Percentiles rank a stretch among this genome's conserved stretches.
phyloP scores from a whole-genome alignment of 1,140 invertebrate species.

The Leptinotarsa texana region DNA sequence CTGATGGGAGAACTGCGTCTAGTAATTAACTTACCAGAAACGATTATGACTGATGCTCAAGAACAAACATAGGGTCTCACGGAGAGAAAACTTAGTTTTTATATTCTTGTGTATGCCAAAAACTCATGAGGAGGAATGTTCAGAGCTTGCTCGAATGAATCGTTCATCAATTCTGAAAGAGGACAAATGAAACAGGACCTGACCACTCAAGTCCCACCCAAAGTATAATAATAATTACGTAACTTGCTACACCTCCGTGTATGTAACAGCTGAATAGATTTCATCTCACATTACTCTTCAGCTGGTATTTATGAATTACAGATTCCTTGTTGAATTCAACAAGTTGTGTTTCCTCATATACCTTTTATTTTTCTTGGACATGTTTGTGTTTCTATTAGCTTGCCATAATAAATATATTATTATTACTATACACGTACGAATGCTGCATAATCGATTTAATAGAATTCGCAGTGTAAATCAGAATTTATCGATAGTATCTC shows the following conservation, averaged over 20 bases:
- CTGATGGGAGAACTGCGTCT: no score
- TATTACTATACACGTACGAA: slow-evolving; percentile 12
- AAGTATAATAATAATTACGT: no score
- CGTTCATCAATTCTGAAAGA: no score
- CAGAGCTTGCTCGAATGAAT: no score
- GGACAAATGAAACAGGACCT: no score
- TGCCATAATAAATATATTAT: slow-evolving; percentile 25
- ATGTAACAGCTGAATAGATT: not conserved
- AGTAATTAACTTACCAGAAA: no score
- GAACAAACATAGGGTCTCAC: no score
- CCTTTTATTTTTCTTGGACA: slow-evolving; percentile 1
- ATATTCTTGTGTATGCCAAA: no score
- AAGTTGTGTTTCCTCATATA: slow-evolving; percentile 3
- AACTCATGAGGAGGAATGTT: no score
- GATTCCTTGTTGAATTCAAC: slow-evolving; percentile 10
- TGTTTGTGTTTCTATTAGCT: slow-evolving; percentile 12
- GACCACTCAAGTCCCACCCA: no score
- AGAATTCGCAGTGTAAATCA: slow-evolving; percentile 14
- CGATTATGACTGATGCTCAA: no score
- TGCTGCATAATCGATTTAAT: slow-evolving; percentile 15
- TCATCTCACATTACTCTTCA: not conserved
- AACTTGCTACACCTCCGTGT: not conserved
- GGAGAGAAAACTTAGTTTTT: no score
- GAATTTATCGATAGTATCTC: slow-evolving; percentile 19
- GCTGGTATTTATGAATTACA: slow-evolving; percentile 15